Evolutionary conservation across 2,113 vertebrate genomes (phyloP), one percentile per base, ranked within the genome.

Genomic region (Caranx melampygus): DNA sequence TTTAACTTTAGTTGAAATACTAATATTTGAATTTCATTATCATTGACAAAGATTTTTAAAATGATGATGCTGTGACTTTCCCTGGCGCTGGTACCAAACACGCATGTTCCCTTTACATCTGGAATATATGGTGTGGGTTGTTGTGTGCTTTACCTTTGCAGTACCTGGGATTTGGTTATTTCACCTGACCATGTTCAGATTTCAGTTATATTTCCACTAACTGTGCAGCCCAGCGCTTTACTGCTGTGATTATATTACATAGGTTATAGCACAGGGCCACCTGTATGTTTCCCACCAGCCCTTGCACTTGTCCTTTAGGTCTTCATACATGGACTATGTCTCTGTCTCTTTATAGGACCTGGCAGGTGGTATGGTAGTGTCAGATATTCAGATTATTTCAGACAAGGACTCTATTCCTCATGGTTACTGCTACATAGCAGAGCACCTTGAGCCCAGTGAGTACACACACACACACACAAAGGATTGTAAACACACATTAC

Each of bases 401-500:
- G 97, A 98, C 45, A 97, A 96, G 85, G 95, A 92, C 21, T 84
- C 94, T 0, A 94, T 96, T 47, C 97, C 96, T 72, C 62, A 88
- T 0, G 97, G 97, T 13, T 97, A 95, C 89, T 89, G 75, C 69
- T 94, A 93, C 0, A 92, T 94, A 72, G 86, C 93, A 9, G 97
- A 98, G 75, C 94, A 95, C 87, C 91, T 95, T 9, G 97, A 98
- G 65, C 55, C 93, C 26, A 97, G 97, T 98, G 79, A 95, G 96
- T 72, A 15, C 26, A 21, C 0, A 16, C 52, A 37, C 52, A 67
- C 0, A 15, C 26, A 21, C 0, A 16, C 51, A 34, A 47, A 67
- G 0, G 18, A n/a, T 42, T 37, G 47, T 8, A 72, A 9, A 40
- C 1, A 5, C 8, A 3, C 20, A 55, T 0, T 76, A 9, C 60